Percentiles rank a stretch among this genome's conserved stretches.
Evolutionary conservation across 2,888 invertebrate species (phyloP).

Genomic region (Parnassius orleans): DNA sequence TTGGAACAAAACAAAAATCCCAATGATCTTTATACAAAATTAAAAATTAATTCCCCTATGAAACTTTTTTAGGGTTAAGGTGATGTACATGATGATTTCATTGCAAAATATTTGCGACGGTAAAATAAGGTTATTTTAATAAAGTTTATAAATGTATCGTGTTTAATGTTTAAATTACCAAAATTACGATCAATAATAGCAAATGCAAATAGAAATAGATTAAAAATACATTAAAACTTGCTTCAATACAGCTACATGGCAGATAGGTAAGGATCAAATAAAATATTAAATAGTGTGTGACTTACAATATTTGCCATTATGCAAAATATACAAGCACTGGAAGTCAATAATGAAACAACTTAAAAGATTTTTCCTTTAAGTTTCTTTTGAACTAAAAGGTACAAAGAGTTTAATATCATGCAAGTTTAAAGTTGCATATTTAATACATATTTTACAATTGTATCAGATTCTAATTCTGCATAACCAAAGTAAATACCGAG

Average conservation of each 20-base stretch:
- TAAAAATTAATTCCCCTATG: background rate
- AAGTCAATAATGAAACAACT: slow-evolving; percentile 42
- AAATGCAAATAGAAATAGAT: slow-evolving; percentile 11
- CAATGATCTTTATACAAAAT: background rate
- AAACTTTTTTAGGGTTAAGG: too few relatives aligned
- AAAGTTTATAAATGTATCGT: too few relatives aligned
- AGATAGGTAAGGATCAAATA: background rate
- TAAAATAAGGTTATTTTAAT: too few relatives aligned
- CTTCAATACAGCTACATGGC: slow-evolving; percentile 5
- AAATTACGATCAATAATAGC: background rate
- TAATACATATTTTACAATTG: slow-evolving; percentile 40
- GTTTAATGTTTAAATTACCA: too few relatives aligned
- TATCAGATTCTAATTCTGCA: slow-evolving; percentile 40
- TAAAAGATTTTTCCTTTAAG: slow-evolving; percentile 32
- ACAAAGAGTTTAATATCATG: slow-evolving; percentile 43
- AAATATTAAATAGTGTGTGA: background rate
- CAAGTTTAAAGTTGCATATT: slow-evolving; percentile 53
- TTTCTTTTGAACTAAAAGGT: slow-evolving; percentile 38
- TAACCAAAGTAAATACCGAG: slow-evolving; percentile 35
- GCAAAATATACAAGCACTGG: slow-evolving; percentile 62
- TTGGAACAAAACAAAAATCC: background rate
- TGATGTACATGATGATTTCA: too few relatives aligned
- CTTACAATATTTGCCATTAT: slow-evolving; percentile 47
- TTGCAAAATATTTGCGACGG: too few relatives aligned
- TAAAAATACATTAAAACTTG: slow-evolving; percentile 9